A percentile compares a stretch with the other conserved stretches of the same genome.
Conservation (phyloP, 37 sponge, comb jelly and placozoan species). For the Aphrocallistes beatrix region DNA sequence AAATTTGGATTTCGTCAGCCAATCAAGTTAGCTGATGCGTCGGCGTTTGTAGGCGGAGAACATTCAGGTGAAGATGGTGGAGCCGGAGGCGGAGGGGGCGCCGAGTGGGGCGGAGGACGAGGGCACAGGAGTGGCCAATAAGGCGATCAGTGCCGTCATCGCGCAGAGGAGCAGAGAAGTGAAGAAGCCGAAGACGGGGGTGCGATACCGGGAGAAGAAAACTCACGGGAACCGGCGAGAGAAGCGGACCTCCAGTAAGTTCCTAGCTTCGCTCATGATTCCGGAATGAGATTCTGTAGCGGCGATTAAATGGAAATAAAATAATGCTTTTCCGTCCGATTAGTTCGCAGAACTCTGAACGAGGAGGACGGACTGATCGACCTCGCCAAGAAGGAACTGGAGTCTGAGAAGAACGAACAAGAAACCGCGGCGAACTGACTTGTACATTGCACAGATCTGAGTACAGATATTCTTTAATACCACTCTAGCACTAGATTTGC, state of each 20-base stretch:
- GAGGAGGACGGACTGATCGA: conserved; percentile 19
- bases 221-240: not conserved
- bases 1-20: too few relatives aligned
- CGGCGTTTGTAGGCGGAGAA: not conserved
- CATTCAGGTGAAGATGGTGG: not conserved
- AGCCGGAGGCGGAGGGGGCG: not conserved
- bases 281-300: too few relatives aligned
- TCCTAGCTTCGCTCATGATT: too few relatives aligned
- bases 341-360: not conserved
- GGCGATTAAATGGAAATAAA: too few relatives aligned
- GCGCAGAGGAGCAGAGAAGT: not conserved
- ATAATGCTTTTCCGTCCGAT: too few relatives aligned
- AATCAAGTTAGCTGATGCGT: too few relatives aligned
- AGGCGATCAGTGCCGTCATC: not conserved
- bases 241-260: not conserved
- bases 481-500: too few relatives aligned
- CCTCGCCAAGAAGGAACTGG: not conserved
- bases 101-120: not conserved
- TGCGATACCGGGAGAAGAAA: not conserved
- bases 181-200: not conserved
- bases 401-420: too few relatives aligned
- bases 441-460: too few relatives aligned
- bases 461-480: too few relatives aligned
- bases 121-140: not conserved
- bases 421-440: too few relatives aligned